Evolutionary conservation across 92 coral and sea anemone species (phyloP).

Genomic region (Pocillopora meandrina): DNA sequence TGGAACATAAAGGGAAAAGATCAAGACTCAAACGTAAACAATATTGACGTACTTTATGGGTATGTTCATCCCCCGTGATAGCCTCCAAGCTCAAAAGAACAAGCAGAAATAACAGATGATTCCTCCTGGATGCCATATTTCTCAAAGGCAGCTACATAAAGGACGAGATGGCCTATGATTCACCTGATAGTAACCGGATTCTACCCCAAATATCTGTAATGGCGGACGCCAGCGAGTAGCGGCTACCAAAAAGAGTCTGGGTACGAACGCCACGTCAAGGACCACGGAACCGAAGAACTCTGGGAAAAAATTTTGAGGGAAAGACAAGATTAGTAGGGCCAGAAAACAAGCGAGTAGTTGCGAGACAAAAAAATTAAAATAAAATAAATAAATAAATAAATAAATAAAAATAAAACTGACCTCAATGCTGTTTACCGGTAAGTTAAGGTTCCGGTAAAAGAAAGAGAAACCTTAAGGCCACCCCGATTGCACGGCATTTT

Average conservation of each 20-base stretch:
- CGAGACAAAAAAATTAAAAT: too few species aligned
- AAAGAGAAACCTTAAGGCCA: too few species aligned
- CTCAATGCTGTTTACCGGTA: too few species aligned
- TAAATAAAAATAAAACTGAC: too few species aligned
- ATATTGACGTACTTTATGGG: constrained; percentile 83
- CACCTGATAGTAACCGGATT: constrained; percentile 48
- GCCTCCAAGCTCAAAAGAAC: constrained; percentile 60
- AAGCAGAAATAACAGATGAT: constrained; percentile 61
- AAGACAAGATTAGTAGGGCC: too few species aligned
- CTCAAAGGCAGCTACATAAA: constrained; percentile 43
- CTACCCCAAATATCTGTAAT: constrained; percentile 53
- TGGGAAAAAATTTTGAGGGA: constrained; percentile 35
- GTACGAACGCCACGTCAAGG: constrained; percentile 89
- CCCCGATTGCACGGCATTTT: too few species aligned
- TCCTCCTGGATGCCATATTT: constrained; percentile 62
- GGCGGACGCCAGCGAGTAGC: constrained; percentile 86
- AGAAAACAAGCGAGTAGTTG: too few species aligned
- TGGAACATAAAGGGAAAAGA: background rate
- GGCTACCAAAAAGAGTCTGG: constrained; percentile 71
- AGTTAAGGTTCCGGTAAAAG: too few species aligned
- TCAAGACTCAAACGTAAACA: background rate
- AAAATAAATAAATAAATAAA: too few species aligned
- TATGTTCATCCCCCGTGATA: constrained; percentile 95
- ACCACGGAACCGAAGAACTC: constrained; percentile 48
- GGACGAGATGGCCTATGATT: constrained; percentile 57